phyloP scores from a whole-genome alignment of 2,113 vertebrate species.

The Pseudonaja textilis region DNA sequence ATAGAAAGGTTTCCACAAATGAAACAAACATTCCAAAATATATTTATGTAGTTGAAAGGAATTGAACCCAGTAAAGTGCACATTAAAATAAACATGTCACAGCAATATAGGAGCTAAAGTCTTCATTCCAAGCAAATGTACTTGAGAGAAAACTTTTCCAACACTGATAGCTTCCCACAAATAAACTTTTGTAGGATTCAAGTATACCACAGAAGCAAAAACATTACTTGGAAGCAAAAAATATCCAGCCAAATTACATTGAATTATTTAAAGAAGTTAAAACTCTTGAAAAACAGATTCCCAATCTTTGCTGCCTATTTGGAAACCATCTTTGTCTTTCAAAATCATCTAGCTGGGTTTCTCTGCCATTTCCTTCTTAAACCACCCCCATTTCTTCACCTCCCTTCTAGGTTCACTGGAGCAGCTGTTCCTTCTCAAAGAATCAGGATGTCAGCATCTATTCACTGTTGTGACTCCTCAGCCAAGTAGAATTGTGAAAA shows the following conservation, averaged over 20 bases:
- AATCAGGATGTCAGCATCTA: constrained; percentile 52
- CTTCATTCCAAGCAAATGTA: background rate
- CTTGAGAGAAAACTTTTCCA: background rate
- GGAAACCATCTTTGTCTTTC: background rate
- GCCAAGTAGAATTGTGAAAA: constrained; percentile 68
- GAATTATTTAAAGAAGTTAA: background rate
- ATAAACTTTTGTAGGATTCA: background rate
- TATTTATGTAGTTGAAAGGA: background rate
- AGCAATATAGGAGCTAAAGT: background rate
- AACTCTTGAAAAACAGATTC: background rate
- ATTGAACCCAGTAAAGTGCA: background rate
- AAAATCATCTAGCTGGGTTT: background rate
- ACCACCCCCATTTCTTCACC: background rate
- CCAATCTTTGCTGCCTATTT: background rate
- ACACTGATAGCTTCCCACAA: background rate
- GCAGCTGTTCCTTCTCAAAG: constrained; percentile 46
- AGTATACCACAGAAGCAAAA: background rate
- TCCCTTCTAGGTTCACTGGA: constrained; percentile 1
- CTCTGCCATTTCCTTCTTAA: background rate
- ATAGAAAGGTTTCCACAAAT: background rate
- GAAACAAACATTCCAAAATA: background rate
- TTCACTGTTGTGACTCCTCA: constrained; percentile 77
- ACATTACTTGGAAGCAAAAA: background rate
- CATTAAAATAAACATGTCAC: background rate
- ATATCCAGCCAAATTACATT: background rate